A percentile compares a stretch with the other conserved stretches of the same genome.
Conservation (phyloP, 2,888 invertebrate species). For the Theodoxus fluviatilis region DNA sequence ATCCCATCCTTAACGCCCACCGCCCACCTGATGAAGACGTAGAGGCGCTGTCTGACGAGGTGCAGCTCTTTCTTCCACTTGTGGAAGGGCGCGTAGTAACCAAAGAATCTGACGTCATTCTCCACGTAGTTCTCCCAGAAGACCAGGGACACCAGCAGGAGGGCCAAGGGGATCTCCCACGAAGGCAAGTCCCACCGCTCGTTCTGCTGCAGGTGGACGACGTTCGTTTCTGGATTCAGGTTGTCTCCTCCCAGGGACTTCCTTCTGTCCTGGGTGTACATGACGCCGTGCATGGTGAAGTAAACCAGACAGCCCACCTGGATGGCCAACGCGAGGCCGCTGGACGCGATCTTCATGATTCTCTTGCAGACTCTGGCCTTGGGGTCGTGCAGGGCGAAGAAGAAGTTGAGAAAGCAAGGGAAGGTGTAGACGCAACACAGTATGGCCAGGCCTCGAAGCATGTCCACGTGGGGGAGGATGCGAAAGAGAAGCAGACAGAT, state of each 20-base stretch:
- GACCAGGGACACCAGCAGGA: slow-evolving; percentile 41
- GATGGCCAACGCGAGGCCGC: slow-evolving; percentile 41
- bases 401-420: slow-evolving; percentile 45
- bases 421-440: slow-evolving; percentile 50
- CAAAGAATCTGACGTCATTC: slow-evolving; percentile 37
- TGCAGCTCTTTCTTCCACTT: slow-evolving; percentile 46
- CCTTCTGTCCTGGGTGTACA: slow-evolving; percentile 11
- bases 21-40: slow-evolving; percentile 38
- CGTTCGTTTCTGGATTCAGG: slow-evolving; percentile 7
- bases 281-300: slow-evolving; percentile 36
- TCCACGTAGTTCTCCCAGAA: slow-evolving; percentile 50
- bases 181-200: slow-evolving; percentile 12
- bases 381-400: slow-evolving; percentile 36
- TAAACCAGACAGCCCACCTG: slow-evolving; percentile 43
- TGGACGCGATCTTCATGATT: slow-evolving; percentile 34
- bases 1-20: too few relatives aligned
- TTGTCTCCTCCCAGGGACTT: too few relatives aligned
- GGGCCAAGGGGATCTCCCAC: slow-evolving; percentile 44
- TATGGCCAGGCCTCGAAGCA: slow-evolving; percentile 51
- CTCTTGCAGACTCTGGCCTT: slow-evolving; percentile 33
- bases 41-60: slow-evolving; percentile 42
- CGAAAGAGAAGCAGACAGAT: slow-evolving; percentile 59
- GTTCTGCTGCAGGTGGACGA: background rate
- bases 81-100: slow-evolving; percentile 36
- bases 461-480: slow-evolving; percentile 58